Percentiles rank a stretch among this genome's conserved stretches.
Evolutionary conservation across 2,113 vertebrate species (phyloP).

Genomic region (Nycticorax nycticorax): DNA sequence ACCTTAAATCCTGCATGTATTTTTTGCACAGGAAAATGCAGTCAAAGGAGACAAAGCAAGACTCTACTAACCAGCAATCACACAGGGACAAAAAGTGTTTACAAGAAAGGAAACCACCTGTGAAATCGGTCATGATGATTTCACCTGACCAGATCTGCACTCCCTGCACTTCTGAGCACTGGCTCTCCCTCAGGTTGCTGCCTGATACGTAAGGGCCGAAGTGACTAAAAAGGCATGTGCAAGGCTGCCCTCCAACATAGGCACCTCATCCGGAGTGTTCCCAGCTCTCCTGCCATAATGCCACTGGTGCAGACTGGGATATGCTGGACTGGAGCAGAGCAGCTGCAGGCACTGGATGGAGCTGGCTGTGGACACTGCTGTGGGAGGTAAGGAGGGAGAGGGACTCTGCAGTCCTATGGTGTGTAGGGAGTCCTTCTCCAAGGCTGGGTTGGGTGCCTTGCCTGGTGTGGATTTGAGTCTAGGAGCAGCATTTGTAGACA

Average conservation of each 20-base stretch:
- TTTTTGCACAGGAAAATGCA: background rate
- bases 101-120: slow-evolving; percentile 31
- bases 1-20: background rate
- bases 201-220: fast-evolving
- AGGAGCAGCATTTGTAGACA: background rate
- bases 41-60: background rate
- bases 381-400: background rate
- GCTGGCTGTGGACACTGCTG: background rate
- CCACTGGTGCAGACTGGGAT: background rate
- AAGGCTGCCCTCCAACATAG: fast-evolving
- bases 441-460: background rate
- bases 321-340: fast-evolving
- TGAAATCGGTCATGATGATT: background rate
- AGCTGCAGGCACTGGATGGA: background rate
- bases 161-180: background rate
- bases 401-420: fast-evolving
- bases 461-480: background rate
- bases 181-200: background rate
- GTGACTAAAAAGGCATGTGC: fast-evolving
- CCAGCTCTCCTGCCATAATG: background rate
- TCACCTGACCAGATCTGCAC: background rate
- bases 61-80: background rate
- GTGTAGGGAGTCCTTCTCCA: background rate
- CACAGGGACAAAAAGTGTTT: background rate
- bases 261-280: background rate